Conservation (phyloP, 2,113 vertebrate species). For the Tauraco erythrolophus region DNA sequence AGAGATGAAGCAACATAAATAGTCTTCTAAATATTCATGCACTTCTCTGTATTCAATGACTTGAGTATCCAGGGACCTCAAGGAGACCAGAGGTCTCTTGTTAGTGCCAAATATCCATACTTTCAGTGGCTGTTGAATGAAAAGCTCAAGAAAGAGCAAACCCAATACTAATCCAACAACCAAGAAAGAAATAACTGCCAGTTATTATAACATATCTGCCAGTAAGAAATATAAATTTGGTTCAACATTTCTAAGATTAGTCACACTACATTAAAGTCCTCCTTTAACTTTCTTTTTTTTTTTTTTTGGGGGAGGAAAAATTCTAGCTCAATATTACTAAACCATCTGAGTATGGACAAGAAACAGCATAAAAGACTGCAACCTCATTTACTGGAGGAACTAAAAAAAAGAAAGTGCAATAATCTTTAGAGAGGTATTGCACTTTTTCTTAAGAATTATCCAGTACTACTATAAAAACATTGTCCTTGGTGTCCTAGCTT, state of each 20-base stretch:
- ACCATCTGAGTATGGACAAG: background rate
- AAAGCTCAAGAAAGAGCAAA: background rate
- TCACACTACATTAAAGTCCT: background rate
- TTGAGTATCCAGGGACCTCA: background rate
- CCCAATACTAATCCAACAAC: background rate
- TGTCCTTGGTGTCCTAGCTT: background rate
- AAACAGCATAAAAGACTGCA: background rate
- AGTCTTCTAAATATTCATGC: rapidly evolving
- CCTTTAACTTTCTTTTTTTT: background rate
- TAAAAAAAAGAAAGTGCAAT: background rate
- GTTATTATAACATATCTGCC: background rate
- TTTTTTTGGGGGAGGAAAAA: rapidly evolving
- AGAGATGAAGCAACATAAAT: background rate
- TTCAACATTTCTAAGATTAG: background rate
- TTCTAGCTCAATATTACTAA: background rate
- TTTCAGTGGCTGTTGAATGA: background rate
- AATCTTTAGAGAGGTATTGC: background rate
- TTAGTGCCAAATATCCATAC: background rate
- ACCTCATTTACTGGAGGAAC: background rate
- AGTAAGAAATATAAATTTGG: background rate
- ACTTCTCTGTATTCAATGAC: background rate
- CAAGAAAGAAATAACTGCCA: background rate
- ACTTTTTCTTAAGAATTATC: background rate
- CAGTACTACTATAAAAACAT: background rate
- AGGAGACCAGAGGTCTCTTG: background rate